Evolutionary conservation across 2,797 vertebrate species (phyloP), one percentile per base, ranked within the genome.

Genomic region (Chloroceryle inda): DNA sequence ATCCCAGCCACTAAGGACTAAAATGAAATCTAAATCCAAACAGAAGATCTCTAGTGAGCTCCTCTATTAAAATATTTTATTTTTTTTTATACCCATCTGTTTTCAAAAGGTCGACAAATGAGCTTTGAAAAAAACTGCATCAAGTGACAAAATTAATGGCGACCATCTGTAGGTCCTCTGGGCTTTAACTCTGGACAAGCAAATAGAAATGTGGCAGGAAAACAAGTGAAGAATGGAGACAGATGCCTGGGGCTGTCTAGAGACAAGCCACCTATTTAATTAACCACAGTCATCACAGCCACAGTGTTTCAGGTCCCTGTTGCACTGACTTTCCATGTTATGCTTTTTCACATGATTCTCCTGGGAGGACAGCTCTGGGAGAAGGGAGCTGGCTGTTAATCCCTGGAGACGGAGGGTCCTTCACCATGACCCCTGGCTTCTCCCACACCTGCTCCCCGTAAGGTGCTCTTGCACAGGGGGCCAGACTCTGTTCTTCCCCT

Each of bases 121-220:
- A 10, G 2, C 16, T 73, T 73, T 45, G 5, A 58, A 89, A 77
- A 63, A 67, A 71, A 19, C 11, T 49, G 59, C 67, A 79, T 50
- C n/a, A 37, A 93, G 71, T 74, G 77, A 97, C 89, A 94, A 67
- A 95, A 93, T 71, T 94, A 94, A 96, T 92, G 85, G 83, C 3
- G 17, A 90, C 89, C 80, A 92, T 90, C 88, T 96, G 78, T 53
- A 93, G 40, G 37, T 94, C 78, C 83, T 67, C 74, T 94, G 80
- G 64, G 92, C 67, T 95, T 89, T 77, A 83, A 84, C 56, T 79
- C 45, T 29, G 79, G 83, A 76, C 52, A 63, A 85, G 82, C 89
- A 91, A 95, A 96, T 24, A 84, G 77, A 93, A 94, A 90, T 0
- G 1, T 8, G 3, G 75, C 72, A 88, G 66, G 67, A 92, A 92